A percentile compares a stretch with the other conserved stretches of the same genome.
Evolutionary conservation across 2,797 vertebrate genomes (phyloP).

Genomic region (Myotis planiceps): DNA sequence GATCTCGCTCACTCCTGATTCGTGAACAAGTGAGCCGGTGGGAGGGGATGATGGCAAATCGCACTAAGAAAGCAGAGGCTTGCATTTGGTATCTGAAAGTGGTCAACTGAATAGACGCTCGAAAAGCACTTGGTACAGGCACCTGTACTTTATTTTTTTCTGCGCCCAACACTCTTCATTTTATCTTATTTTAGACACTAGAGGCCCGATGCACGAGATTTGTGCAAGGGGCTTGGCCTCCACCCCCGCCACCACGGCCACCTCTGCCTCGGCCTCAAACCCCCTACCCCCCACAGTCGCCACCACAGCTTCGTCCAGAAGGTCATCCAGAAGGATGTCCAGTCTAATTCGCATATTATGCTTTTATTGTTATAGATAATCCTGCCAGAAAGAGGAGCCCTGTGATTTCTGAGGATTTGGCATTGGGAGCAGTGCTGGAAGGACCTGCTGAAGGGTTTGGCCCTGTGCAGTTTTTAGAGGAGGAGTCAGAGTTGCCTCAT

Average conservation of each 20-base stretch:
- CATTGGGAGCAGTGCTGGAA: too few relatives aligned
- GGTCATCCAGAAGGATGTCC: too few relatives aligned
- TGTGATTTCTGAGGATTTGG: neutral
- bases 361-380: too few relatives aligned
- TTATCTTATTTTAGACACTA: neutral
- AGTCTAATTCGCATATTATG: too few relatives aligned
- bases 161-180: neutral
- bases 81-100: accelerated
- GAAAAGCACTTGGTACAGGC: neutral
- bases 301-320: too few relatives aligned
- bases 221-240: too few relatives aligned
- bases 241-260: too few relatives aligned
- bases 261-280: too few relatives aligned
- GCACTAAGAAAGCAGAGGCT: neutral
- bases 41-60: neutral
- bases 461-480: neutral
- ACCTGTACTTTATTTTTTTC: neutral
- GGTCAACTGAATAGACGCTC: accelerated
- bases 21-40: conserved; percentile 52
- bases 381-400: neutral
- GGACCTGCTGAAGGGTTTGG: too few relatives aligned
- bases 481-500: neutral
- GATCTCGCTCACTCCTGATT: conserved; percentile 70
- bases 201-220: too few relatives aligned
- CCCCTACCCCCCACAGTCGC: too few relatives aligned